Percentiles rank a stretch among this genome's conserved stretches.
Conservation (phyloP, 1,140 invertebrate species). For the Himalopsyche phryganea region DNA sequence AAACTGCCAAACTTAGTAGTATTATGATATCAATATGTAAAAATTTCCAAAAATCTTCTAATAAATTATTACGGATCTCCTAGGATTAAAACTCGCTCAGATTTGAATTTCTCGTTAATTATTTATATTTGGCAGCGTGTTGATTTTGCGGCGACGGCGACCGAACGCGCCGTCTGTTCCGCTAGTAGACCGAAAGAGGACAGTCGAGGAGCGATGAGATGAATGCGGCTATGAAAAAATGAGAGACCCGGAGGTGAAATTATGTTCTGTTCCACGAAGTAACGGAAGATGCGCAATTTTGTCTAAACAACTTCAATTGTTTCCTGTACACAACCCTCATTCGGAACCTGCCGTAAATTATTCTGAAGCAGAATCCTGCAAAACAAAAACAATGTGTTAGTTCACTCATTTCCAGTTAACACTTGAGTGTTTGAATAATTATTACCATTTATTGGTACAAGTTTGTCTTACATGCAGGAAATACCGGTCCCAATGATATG, state of each 20-base stretch:
- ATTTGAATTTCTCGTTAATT: slow-evolving; percentile 16
- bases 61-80: slow-evolving; percentile 10
- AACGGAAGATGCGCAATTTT: slow-evolving; percentile 23
- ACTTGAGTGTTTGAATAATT: neutral
- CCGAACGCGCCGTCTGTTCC: slow-evolving; percentile 28
- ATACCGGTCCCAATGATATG: too few relatives aligned
- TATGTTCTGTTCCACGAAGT: neutral
- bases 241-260: too few relatives aligned
- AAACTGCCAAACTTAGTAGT: neutral
- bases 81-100: slow-evolving; percentile 4
- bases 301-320: slow-evolving; percentile 13
- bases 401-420: neutral
- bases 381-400: slow-evolving; percentile 5
- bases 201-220: slow-evolving; percentile 8
- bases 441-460: neutral
- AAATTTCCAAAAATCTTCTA: slow-evolving; percentile 22
- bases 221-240: slow-evolving; percentile 9
- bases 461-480: too few relatives aligned
- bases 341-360: slow-evolving; percentile 11
- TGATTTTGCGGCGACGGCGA: slow-evolving; percentile 6
- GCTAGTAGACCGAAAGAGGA: slow-evolving; percentile 11
- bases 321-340: slow-evolving; percentile 28
- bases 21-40: slow-evolving; percentile 16
- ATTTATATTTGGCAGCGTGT: slow-evolving; percentile 26
- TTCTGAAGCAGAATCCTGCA: slow-evolving; percentile 19